Base-by-base conservation (phyloP, 2,888 invertebrate species). In the Drosophila falleni region DNA sequence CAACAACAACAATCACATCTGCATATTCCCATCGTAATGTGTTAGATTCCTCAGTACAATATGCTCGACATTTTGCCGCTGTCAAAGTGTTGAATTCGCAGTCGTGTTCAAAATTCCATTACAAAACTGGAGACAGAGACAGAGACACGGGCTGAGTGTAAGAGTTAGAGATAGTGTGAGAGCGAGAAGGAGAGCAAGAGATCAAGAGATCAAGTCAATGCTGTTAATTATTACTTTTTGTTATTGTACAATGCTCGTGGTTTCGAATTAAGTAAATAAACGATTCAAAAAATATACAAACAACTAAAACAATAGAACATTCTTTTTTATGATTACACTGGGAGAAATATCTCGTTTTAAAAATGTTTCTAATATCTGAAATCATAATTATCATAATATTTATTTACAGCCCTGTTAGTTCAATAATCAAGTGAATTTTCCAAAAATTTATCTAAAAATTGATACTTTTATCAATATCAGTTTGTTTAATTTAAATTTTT, bases 211-310 rank as follows among this genome's bases (percentile, higher is more conserved):
- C 78, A 78, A 73, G 78, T 68, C 64, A 63, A 72, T 71, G 68
- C 76, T 81, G 73, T 72, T 69, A 58, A 67, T 87, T 49, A 46
- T 62, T 58, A 16, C 56, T 42, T 63, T 58, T 59, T 76, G 64
- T 76, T 81, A 56, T 72, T 69, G 69, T 68, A 46, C 63, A 65
- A 68, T 70, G 83, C 80, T 80, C 69, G 70, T 71, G 80, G 83
- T 75, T 89, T 89, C 72, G 69, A 88, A 62, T 76, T 75, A 82
- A 75, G 75, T 78, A 72, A 81, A 81, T 86, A 84, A 86, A 81
- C 76, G 63, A 81, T 71, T 62, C 23, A 54, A 73, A 71, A 73
- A 49, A 33, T 5, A 33, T 5, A 65, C 65, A 69, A 70, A 78
- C 63, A 51, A 26, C 23, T 59, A 54, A 62, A 71, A 71, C 60